Conservation (phyloP, 2,888 invertebrate species). For the Caenorhabditis parvicauda region DNA sequence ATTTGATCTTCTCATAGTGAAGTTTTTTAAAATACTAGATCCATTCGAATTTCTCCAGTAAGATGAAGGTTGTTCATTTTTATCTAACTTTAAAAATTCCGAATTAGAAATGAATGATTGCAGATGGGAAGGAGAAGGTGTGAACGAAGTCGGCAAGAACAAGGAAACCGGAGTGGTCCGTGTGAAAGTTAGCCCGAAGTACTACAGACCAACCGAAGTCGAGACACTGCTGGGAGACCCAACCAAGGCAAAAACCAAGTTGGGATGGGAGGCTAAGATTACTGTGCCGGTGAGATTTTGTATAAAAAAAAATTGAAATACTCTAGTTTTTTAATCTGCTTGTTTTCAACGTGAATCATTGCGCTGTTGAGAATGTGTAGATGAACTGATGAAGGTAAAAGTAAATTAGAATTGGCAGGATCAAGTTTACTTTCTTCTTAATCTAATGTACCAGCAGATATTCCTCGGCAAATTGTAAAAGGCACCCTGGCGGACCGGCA, state of each 20-base stretch:
- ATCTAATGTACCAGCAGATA: no score
- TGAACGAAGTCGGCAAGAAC: slow-evolving; percentile 79
- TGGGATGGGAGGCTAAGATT: slow-evolving; percentile 85
- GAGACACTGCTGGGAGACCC: slow-evolving; percentile 89
- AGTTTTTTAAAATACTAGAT: no score
- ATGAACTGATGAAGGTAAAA: no score
- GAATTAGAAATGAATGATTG: slow-evolving; percentile 12
- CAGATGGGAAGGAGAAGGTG: slow-evolving; percentile 83
- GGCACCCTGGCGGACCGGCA: no score
- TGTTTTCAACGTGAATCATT: no score
- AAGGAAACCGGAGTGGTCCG: slow-evolving; percentile 75
- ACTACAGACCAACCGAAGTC: slow-evolving; percentile 91
- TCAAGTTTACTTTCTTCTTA: no score
- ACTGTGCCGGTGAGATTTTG: slow-evolving; percentile 69
- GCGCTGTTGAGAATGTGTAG: no score
- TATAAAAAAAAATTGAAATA: not conserved
- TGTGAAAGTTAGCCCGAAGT: slow-evolving; percentile 81
- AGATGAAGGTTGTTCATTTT: no score
- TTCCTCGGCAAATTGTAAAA: no score
- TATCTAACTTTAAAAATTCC: not conserved
- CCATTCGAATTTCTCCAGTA: not conserved
- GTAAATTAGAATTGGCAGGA: no score
- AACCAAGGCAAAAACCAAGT: slow-evolving; percentile 79
- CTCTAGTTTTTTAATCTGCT: no score
- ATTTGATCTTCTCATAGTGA: no score